Percentiles rank a stretch among this genome's conserved stretches.
These are phyloP conservation scores for Parapsyche elsis DNA, from an alignment of 1,140 invertebrate species.

Conservation along the genomic window DNA sequence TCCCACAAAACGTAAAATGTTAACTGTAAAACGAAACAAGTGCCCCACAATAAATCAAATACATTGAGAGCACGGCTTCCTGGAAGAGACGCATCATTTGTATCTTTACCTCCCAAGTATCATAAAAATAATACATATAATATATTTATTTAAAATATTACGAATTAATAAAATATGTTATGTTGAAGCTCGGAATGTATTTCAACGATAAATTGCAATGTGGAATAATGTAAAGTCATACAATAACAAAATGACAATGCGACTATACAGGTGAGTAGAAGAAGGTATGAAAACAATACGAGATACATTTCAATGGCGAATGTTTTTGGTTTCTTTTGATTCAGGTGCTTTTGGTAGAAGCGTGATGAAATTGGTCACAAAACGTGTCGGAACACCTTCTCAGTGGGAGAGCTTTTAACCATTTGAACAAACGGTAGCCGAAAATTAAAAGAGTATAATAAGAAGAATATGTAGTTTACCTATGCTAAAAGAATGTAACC, in stretches of 20 bases:
- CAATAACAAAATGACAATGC: not conserved
- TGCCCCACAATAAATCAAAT: not conserved
- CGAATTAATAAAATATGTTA: not conserved
- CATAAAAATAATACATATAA: too few relatives aligned
- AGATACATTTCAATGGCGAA: not conserved
- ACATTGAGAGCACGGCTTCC: not conserved
- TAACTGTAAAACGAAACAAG: conserved; percentile 2
- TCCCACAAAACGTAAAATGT: conserved; percentile 1
- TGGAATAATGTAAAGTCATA: not conserved
- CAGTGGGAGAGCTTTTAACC: not conserved
- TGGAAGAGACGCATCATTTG: not conserved
- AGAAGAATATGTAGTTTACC: too few relatives aligned
- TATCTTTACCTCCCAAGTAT: not conserved
- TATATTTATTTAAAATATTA: too few relatives aligned
- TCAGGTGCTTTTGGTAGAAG: not conserved
- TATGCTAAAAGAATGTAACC: too few relatives aligned
- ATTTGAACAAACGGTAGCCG: not conserved
- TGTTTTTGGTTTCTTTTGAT: conserved; percentile 8
- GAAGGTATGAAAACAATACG: not conserved
- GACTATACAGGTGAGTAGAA: not conserved
- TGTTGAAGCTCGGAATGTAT: not conserved
- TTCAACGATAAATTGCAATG: not conserved
- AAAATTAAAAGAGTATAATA: not conserved
- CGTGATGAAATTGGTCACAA: not conserved
- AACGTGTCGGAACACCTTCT: not conserved